A percentile compares a stretch with the other conserved stretches of the same genome.
These are phyloP conservation scores for Aphelinus certus DNA, from an alignment of 1,140 invertebrate species.

Conservation along the genomic window DNA sequence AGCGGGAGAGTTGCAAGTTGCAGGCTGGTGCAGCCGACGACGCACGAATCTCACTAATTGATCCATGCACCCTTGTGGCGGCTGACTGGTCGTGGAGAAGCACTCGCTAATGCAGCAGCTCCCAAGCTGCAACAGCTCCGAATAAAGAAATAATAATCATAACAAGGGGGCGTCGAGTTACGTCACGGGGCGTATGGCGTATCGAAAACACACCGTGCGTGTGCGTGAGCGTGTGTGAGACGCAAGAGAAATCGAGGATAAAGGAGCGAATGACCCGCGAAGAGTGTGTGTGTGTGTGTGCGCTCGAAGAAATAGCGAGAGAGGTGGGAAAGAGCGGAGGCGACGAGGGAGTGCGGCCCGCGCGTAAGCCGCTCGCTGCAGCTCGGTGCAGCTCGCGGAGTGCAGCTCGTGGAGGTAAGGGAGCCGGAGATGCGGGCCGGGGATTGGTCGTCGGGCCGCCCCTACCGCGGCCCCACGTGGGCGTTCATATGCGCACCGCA, in stretches of 20 bases:
- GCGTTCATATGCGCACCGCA: slow-evolving; percentile 52
- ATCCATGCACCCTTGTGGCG: background rate
- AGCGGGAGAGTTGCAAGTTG: slow-evolving; percentile 5
- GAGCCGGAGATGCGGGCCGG: slow-evolving; percentile 50
- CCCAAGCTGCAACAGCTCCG: too few species aligned
- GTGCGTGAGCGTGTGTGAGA: too few species aligned
- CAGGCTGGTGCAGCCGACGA: too few species aligned
- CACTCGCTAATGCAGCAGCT: background rate
- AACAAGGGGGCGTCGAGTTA: too few species aligned
- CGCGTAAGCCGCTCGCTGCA: background rate
- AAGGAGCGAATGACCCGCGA: background rate
- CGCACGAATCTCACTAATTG: slow-evolving; percentile 3
- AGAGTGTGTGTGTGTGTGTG: background rate
- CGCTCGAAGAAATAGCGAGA: slow-evolving; percentile 4
- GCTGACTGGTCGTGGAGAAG: background rate
- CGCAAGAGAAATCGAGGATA: background rate
- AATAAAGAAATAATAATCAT: too few species aligned
- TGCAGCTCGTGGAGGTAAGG: background rate
- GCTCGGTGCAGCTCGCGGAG: background rate
- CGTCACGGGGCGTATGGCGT: too few species aligned
- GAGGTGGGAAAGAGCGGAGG: slow-evolving; percentile 2
- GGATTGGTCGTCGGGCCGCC: slow-evolving; percentile 58
- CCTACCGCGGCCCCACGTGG: slow-evolving; percentile 54
- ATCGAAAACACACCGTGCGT: too few species aligned
- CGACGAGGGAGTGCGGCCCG: slow-evolving; percentile 3